These are phyloP conservation scores for Tiaroga cobitis DNA, from an alignment of 2,797 vertebrate genomes.

Conservation along the genomic window DNA sequence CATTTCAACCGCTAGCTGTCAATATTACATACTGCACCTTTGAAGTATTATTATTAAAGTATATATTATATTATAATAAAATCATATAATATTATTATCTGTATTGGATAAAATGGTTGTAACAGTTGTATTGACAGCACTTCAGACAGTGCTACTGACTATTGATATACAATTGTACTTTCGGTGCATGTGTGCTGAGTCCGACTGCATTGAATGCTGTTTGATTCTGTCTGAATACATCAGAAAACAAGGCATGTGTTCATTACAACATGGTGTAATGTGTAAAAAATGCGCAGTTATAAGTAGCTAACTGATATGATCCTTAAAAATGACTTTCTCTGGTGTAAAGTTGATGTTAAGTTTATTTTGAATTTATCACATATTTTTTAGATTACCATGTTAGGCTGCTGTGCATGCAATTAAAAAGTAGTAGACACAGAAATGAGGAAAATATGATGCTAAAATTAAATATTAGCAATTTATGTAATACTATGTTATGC, in stretches of 20 bases:
- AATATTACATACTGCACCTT: not conserved
- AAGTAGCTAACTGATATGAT: not conserved
- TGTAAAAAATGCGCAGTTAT: not conserved
- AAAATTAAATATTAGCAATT: not conserved
- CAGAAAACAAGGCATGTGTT: not conserved
- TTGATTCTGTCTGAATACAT: not conserved
- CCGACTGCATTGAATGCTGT: not conserved
- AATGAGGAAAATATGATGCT: not conserved
- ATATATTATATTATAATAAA: not conserved
- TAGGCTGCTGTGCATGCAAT: not conserved
- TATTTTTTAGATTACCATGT: not conserved
- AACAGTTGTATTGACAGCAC: not conserved
- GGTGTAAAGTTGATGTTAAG: not conserved
- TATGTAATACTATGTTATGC: not conserved
- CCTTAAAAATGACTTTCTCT: not conserved
- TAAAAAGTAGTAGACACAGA: not conserved
- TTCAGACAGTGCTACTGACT: not conserved
- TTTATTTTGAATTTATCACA: not conserved
- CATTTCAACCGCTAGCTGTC: too few relatives aligned
- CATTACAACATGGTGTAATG: not conserved
- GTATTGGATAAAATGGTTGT: not conserved
- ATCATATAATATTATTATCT: not conserved
- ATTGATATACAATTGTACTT: not conserved
- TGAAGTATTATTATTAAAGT: not conserved
- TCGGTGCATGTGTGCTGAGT: not conserved